Base-by-base conservation (phyloP, 2,797 vertebrate genomes). In the Propithecus deckenii region DNA sequence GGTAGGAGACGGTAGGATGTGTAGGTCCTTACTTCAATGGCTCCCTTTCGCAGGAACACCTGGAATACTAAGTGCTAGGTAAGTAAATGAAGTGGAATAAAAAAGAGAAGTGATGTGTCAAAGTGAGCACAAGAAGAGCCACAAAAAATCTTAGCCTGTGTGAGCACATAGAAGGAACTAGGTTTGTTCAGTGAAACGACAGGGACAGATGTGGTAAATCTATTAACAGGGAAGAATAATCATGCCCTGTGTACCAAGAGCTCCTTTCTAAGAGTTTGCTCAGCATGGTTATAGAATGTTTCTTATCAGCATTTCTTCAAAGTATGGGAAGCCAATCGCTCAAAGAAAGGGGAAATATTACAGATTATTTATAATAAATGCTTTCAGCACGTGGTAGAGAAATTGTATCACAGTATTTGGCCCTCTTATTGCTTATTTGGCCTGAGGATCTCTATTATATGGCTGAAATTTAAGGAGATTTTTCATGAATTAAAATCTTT, bases 401-500 rank as follows among this genome's bases (percentile, higher is more conserved):
- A 86, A 79, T 76, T 95, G 13, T 10, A 85, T 72, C 65, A 92
- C 4, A 14, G 38, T 75, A 41, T 85, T 96, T 79, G 74, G 35
- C 43, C 35, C 32, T 50, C 22, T 75, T 79, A 93, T 71, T 94
- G 38, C 38, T 38, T 38, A 38, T 38, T 38, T 38, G 38, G 38
- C 38, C 38, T 67, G 13, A 79, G 17, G 79, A 48, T 94, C 50
- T 91, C n/a, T 80, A 25, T 94, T 80, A 72, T 28, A 91, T 8
- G 86, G 32, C 43, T 95, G n/a, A 93, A 94, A 86, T 80, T 59
- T 80, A 88, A 85, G 79, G 46, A 81, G 38, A 48, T 50, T 93
- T 92, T 96, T 94, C 94, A 43, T 32, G 22, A 92, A 86, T 94
- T 30, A 48, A 84, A 59, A 61, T 84, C 32, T 74, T 96, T 96